Evolutionary conservation across 2,888 invertebrate species (phyloP).

Genomic region (Acheta domesticus): DNA sequence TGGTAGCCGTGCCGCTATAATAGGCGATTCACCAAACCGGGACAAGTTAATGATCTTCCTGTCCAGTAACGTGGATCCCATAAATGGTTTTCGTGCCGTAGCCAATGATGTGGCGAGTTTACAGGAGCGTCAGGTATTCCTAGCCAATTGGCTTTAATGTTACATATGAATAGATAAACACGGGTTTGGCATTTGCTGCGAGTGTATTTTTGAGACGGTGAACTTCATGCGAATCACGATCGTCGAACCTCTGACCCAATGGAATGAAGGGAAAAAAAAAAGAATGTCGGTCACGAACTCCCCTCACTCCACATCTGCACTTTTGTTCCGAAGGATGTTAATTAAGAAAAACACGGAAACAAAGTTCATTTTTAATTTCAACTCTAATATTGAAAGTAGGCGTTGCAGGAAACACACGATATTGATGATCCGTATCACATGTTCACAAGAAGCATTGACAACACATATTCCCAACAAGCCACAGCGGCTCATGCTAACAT

Average conservation of each 20-base stretch:
- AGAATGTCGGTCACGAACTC: not conserved
- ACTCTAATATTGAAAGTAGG: not conserved
- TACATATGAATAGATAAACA: not conserved
- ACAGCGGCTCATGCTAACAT: no score
- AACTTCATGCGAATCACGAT: not conserved
- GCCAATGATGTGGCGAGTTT: not conserved
- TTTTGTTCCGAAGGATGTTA: no score
- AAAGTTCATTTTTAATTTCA: not conserved
- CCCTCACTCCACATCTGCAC: not conserved
- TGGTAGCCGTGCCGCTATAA: not conserved
- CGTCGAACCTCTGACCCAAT: not conserved
- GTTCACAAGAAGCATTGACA: no score
- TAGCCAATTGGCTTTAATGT: slow-evolving; percentile 18
- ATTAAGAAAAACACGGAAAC: not conserved
- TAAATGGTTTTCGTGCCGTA: not conserved
- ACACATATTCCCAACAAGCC: no score
- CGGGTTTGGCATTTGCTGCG: not conserved
- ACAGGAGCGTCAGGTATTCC: not conserved
- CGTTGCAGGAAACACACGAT: no score
- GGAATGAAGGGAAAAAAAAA: not conserved
- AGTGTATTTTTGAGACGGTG: not conserved
- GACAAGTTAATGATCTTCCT: not conserved
- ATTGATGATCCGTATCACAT: no score
- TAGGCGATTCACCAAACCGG: not conserved
- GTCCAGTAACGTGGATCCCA: not conserved